phyloP scores from a whole-genome alignment of 1,140 invertebrate genomes.

The Hestina assimilis region DNA sequence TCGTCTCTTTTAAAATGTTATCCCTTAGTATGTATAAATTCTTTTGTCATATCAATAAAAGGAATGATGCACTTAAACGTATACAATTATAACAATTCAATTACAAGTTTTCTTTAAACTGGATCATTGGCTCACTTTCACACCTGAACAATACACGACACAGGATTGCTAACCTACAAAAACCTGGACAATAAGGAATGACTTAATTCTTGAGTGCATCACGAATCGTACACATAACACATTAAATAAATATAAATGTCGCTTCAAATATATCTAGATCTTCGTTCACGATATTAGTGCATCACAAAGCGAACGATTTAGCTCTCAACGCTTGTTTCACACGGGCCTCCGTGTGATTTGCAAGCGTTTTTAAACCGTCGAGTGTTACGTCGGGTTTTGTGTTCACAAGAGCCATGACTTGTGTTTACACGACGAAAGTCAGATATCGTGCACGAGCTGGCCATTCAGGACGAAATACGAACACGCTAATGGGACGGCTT shows the following conservation, averaged over 20 bases:
- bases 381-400: slow-evolving; percentile 21
- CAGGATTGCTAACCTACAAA: no score
- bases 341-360: slow-evolving; percentile 21
- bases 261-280: slow-evolving; percentile 22
- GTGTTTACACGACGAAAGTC: slow-evolving; percentile 17
- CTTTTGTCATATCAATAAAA: no score
- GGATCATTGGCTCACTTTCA: no score
- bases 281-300: slow-evolving; percentile 33
- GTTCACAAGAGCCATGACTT: slow-evolving; percentile 16
- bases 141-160: no score
- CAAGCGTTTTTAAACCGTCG: slow-evolving; percentile 27
- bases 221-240: not conserved
- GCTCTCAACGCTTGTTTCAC: slow-evolving; percentile 39
- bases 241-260: slow-evolving; percentile 3
- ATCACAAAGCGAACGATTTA: slow-evolving; percentile 55
- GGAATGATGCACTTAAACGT: no score
- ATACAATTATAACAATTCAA: no score
- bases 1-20: no score
- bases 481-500: not conserved
- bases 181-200: no score
- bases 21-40: no score
- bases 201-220: not conserved
- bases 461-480: not conserved
- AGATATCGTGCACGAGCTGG: not conserved
- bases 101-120: no score